A percentile compares a stretch with the other conserved stretches of the same genome.
Conservation (phyloP, 2,113 vertebrate genomes). For the Chloroceryle aenea region DNA sequence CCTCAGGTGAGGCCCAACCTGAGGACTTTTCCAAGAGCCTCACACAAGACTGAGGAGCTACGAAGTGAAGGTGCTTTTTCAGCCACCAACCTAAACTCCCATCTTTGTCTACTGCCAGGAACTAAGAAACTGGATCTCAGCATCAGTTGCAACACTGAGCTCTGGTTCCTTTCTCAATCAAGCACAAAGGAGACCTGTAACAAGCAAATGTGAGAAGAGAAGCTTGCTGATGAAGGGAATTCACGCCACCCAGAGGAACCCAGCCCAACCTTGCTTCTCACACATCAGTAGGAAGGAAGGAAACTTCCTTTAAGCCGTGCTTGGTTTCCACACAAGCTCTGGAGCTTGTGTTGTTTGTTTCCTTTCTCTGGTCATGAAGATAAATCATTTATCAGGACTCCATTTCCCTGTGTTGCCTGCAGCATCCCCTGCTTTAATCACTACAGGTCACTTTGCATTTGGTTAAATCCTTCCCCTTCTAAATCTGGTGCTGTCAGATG, state of each 20-base stretch:
- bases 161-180: background rate
- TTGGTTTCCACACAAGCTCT: background rate
- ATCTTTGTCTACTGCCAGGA: background rate
- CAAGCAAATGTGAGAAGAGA: background rate
- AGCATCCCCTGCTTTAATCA: background rate
- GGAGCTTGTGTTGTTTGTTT: background rate
- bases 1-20: background rate
- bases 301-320: background rate
- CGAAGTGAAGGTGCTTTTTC: background rate
- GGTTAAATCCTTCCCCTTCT: background rate
- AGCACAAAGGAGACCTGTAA: background rate
- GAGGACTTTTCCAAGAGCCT: background rate
- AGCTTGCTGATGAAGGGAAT: background rate
- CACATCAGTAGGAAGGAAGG: background rate
- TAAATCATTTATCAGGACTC: conserved; percentile 36
- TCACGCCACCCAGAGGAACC: background rate
- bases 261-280: background rate
- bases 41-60: background rate
- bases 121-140: background rate
- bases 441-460: background rate
- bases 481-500: conserved; percentile 19
- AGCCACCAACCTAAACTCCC: background rate
- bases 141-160: background rate
- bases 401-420: background rate
- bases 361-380: background rate